Evolutionary conservation across 2,888 invertebrate species (phyloP), one percentile per base, ranked within the genome.

Genomic region (Epinotia bilunana): DNA sequence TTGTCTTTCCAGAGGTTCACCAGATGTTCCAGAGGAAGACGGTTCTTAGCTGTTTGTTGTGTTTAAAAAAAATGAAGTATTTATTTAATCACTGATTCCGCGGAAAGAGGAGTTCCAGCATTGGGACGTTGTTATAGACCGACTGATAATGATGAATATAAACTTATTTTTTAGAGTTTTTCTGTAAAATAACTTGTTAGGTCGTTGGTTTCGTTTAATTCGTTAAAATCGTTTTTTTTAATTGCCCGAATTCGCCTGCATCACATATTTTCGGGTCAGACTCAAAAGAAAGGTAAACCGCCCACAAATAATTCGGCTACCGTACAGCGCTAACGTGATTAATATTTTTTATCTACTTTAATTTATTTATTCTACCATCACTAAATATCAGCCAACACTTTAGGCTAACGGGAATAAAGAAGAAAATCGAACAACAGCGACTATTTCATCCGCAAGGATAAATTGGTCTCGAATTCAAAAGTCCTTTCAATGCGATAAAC

Each of bases 271-370:
- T 64, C 65, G 74, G 73, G 73, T 73, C 73, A 84, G 85, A 84
- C 80, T 83, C 80, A 80, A 84, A 87, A 83, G 82, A 80, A 82
- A 79, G 78, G 78, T 80, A 86, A 89, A 85, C 87, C 88, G 85
- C 87, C 87, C 82, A 84, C 86, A 88, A 87, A 87, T 84, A 87
- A 87, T 88, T 90, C 82, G 84, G 91, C 91, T 91, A 91, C 92
- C 90, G 91, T 91, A 83, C 81, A 86, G 79, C 82, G 81, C 81
- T 92, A 91, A 92, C 90, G 81, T 87, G 90, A 92, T 93, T 90
- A 88, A 80, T 84, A 83, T 87, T 89, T 88, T 90, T 87, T 86
- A 72, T 79, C 67, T 80, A 81, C 71, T 77, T 77, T 73, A 76
- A 78, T 78, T 76, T 68, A 23, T n/a, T n/a, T 73, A 64, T 60